phyloP scores from a whole-genome alignment of 2,888 invertebrate genomes.

The Thymelicus sylvestris region DNA sequence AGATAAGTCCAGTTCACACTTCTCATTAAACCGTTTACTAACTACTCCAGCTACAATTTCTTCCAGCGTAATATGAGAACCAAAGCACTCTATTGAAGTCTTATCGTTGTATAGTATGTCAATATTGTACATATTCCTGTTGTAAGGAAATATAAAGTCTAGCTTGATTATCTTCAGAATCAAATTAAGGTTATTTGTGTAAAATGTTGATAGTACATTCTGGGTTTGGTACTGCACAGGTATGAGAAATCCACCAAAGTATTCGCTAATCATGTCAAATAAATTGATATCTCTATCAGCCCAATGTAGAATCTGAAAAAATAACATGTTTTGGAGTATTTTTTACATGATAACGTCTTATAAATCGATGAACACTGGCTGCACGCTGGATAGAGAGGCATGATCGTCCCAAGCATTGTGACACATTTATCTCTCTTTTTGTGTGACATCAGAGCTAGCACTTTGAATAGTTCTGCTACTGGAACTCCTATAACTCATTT shows the following conservation, averaged over 20 bases:
- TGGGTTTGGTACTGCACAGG: constrained; percentile 60
- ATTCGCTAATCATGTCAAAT: constrained; percentile 61
- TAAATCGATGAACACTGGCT: no score
- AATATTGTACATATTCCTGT: constrained; percentile 66
- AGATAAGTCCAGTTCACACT: constrained; percentile 67
- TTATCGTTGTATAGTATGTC: constrained; percentile 72
- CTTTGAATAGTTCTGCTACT: no score
- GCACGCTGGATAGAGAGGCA: no score
- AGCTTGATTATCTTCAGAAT: constrained; percentile 64
- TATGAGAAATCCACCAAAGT: constrained; percentile 58
- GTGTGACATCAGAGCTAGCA: no score
- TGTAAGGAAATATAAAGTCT: constrained; percentile 71
- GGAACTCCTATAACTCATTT: no score
- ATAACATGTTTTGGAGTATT: not conserved
- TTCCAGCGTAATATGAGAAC: constrained; percentile 55
- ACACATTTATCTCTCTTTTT: no score
- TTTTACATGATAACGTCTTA: no score
- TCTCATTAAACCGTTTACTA: constrained; percentile 60
- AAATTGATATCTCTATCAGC: constrained; percentile 52
- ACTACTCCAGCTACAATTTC: constrained; percentile 66
- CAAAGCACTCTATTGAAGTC: constrained; percentile 64
- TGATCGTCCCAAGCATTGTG: no score
- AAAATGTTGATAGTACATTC: constrained; percentile 61
- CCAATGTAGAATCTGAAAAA: constrained; percentile 72
- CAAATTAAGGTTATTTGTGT: constrained; percentile 65